Evolutionary conservation across 2,888 invertebrate species (phyloP).

Genomic region (Mesodorylaimus sp.): DNA sequence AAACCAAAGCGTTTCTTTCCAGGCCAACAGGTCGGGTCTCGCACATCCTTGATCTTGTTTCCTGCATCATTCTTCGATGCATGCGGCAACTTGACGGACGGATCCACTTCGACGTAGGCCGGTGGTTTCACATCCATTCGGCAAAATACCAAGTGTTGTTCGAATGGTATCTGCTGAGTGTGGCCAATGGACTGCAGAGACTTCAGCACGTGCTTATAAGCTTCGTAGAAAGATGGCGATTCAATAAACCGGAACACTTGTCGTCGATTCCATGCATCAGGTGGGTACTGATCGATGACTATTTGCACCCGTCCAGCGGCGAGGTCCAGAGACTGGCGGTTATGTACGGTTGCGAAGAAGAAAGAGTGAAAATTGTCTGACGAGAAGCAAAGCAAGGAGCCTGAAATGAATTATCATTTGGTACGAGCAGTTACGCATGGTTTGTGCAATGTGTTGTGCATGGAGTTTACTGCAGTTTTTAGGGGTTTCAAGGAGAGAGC

Average conservation of each 20-base stretch:
- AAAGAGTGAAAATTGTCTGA: constrained; percentile 47
- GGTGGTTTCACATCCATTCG: not conserved
- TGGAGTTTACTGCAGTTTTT: too few relatives aligned
- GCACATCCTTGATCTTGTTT: not conserved
- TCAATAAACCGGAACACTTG: too few relatives aligned
- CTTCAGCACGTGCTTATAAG: constrained; percentile 53
- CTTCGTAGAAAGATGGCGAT: constrained; percentile 59
- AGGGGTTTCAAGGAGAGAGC: too few relatives aligned
- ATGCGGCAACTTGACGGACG: too few relatives aligned
- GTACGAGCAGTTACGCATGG: too few relatives aligned
- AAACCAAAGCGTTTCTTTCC: constrained; percentile 36
- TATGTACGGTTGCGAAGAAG: constrained; percentile 49
- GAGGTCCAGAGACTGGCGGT: constrained; percentile 40
- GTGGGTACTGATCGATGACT: too few relatives aligned
- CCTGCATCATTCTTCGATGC: too few relatives aligned
- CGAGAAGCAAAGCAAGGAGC: constrained; percentile 54
- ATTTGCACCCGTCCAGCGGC: constrained; percentile 40
- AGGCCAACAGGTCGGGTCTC: constrained; percentile 35
- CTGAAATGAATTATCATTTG: constrained; percentile 45
- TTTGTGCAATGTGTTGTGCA: too few relatives aligned
- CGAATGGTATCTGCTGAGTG: constrained; percentile 29
- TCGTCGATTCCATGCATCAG: too few relatives aligned
- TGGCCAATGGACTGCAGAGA: constrained; percentile 45
- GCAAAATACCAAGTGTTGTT: constrained; percentile 22
- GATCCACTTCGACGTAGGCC: too few relatives aligned